Conservation (phyloP, 2,113 vertebrate genomes). For the Bubo blakistoni region DNA sequence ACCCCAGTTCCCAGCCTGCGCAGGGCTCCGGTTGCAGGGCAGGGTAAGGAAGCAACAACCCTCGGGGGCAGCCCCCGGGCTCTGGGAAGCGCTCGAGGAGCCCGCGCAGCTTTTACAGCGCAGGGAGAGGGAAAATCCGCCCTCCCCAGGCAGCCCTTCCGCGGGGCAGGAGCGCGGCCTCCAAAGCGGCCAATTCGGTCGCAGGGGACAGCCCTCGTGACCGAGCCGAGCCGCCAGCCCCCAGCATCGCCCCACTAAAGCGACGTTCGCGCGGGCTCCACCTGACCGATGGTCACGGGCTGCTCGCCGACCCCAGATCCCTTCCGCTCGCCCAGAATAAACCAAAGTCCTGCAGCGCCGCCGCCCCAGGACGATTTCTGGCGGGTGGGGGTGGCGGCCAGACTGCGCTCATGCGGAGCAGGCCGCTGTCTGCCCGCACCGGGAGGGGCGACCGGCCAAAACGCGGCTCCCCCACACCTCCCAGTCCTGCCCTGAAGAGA, state of each 20-base stretch:
- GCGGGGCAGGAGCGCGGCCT: background rate
- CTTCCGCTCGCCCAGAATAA: background rate
- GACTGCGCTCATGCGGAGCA: background rate
- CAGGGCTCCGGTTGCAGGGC: background rate
- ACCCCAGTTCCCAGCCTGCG: background rate
- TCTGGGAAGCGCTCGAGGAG: background rate
- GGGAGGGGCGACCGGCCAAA: background rate
- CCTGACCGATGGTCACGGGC: background rate
- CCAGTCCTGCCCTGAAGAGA: background rate
- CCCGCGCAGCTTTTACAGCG: background rate
- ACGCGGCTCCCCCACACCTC: fast-evolving
- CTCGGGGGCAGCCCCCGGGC: background rate
- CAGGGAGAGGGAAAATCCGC: background rate
- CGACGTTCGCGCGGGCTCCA: background rate
- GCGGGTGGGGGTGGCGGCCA: background rate
- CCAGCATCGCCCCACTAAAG: background rate
- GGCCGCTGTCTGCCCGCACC: background rate
- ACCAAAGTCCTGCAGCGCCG: fast-evolving
- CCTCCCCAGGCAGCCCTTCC: background rate
- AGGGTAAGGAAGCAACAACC: background rate
- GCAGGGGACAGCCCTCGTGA: background rate
- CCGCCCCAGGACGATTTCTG: background rate
- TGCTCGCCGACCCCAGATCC: background rate
- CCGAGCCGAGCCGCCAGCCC: no score
- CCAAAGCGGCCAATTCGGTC: background rate